phyloP scores from a whole-genome alignment of 2,797 vertebrate species.

The Gallinago nigripennis region DNA sequence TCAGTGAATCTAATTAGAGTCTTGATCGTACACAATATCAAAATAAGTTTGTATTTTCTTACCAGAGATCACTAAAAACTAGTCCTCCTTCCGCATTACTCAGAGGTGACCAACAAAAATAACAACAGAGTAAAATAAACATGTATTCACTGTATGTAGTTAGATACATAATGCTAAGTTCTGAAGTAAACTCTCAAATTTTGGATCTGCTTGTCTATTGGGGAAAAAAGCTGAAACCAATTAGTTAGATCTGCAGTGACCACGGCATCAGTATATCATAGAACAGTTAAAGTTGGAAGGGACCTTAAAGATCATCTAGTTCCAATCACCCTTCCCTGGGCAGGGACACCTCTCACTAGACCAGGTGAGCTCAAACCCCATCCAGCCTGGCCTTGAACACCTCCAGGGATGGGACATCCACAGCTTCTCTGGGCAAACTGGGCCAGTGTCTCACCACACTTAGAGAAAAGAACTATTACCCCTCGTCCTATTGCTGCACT shows the following conservation, averaged over 20 bases:
- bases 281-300: background rate
- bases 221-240: background rate
- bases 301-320: background rate
- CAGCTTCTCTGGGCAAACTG: background rate
- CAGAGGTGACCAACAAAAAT: background rate
- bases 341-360: background rate
- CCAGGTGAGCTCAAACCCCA: background rate
- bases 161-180: background rate
- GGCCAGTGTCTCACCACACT: background rate
- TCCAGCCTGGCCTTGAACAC: background rate
- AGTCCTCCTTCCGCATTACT: background rate
- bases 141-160: background rate
- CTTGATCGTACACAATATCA: background rate
- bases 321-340: background rate
- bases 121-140: background rate
- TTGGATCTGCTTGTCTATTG: fast-evolving
- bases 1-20: background rate
- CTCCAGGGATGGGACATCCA: background rate
- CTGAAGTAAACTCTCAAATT: background rate
- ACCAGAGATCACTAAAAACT: background rate
- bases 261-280: background rate
- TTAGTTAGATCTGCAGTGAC: background rate
- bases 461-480: background rate
- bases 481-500: background rate
- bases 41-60: background rate